Base-by-base conservation (phyloP, 1,140 invertebrate species). In the Zaprionus nigranus region DNA sequence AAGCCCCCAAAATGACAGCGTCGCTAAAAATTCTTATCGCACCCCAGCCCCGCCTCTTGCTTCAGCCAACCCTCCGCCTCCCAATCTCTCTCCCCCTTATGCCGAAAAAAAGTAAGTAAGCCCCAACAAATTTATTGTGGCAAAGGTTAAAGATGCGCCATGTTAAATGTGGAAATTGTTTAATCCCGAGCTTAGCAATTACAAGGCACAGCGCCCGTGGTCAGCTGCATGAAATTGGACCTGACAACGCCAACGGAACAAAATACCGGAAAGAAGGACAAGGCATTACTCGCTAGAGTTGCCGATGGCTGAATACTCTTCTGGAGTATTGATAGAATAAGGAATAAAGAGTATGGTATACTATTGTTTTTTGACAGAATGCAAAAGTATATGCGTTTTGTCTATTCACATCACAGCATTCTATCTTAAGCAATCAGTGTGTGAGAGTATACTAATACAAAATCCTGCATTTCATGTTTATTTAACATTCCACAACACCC, bases 91-190 rank as follows among this genome's bases (percentile, higher is more conserved):
- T 34, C 9, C 38, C 38, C 38, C 38, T 40, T 9, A 7, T 17
- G 40, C 38, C 15, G 13, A 54, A 26, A 61, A 57, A 28, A 63
- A 54, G 36, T 61, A 57, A 65, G 46, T 51, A 60, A 77, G 34
- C 38, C 66, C 36, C 46, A 56, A 68, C 56, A 76, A 90, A 88
- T 88, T 79, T 88, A 90, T 90, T 75, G 81, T 77, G 63, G 85
- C 85, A 90, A 85, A 88, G 85, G 85, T 88, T 90, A 88, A 88
- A 82, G 85, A 81, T 68, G 79, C 85, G 75, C 84, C 85, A 90
- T 90, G 85, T 88, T 90, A 85, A 88, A 90, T 88, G 85, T 88
- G 81, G 85, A 90, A 88, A 88, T 88, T 90, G 85, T 90, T 88
- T 88, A 88, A 88, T 90, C 85, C 85, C 71, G 75, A 72, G 81